phyloP scores from a whole-genome alignment of 53 echinoderm and acorn worm species.

The Actinopyga echinites region DNA sequence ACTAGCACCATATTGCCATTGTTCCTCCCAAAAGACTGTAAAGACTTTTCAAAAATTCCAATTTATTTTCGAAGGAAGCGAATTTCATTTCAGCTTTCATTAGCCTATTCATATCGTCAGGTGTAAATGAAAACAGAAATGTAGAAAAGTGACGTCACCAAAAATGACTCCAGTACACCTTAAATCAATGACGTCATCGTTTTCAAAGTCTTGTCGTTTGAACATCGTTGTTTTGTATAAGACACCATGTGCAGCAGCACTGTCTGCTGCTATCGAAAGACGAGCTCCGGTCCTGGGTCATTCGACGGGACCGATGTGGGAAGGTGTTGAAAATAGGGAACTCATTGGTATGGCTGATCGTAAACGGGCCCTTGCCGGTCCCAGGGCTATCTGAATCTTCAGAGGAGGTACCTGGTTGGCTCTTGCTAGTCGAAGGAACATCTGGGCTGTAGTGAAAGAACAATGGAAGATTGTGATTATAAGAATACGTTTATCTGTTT shows the following conservation, averaged over 20 bases:
- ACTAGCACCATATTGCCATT: no score
- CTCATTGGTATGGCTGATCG: neutral
- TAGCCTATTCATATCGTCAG: no score
- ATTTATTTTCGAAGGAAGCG: no score
- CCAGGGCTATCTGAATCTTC: conserved; percentile 16
- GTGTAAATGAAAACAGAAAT: no score
- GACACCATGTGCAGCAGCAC: conserved; percentile 27
- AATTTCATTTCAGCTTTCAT: no score
- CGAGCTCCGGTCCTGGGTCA: conserved; percentile 15
- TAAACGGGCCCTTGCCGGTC: neutral
- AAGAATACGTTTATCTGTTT: no score
- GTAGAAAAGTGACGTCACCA: no score
- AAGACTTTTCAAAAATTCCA: no score
- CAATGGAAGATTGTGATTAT: no score
- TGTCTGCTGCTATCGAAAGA: conserved; percentile 35
- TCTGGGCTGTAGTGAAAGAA: neutral
- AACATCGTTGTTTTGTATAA: conserved; percentile 19
- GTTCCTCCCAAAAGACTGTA: no score
- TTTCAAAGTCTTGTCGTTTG: conserved; percentile 22
- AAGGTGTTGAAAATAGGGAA: conserved; percentile 17
- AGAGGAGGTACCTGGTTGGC: neutral
- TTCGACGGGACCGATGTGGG: conserved; percentile 14
- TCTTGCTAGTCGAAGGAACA: conserved; percentile 16
- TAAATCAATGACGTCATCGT: no score
- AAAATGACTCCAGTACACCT: no score